phyloP scores from a whole-genome alignment of 2,888 invertebrate genomes.

The Gastrophysa polygoni region DNA sequence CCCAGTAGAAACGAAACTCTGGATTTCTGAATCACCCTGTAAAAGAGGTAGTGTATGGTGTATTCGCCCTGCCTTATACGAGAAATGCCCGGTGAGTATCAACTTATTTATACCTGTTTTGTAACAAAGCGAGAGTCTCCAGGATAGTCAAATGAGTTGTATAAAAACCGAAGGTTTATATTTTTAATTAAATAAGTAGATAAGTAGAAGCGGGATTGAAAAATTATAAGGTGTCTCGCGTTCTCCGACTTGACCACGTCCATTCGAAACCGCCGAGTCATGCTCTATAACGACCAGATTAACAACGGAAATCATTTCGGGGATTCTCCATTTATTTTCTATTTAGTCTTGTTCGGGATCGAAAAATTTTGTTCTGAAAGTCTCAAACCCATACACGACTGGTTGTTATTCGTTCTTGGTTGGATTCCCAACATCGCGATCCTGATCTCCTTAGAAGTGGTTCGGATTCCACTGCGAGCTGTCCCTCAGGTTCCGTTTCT shows the following conservation, averaged over 20 bases:
- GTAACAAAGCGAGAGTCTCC: background rate
- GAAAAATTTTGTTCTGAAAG: background rate
- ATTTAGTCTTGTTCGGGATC: background rate
- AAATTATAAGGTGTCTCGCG: conserved; percentile 42
- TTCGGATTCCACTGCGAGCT: too few species aligned
- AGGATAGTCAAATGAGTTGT: conserved; percentile 30
- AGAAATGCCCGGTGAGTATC: too few species aligned
- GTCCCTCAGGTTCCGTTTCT: too few species aligned
- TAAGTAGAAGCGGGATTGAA: conserved; percentile 39
- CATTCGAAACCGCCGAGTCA: conserved; percentile 42
- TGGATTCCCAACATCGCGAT: too few species aligned
- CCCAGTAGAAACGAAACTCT: too few species aligned
- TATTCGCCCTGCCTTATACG: too few species aligned
- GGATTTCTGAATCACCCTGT: too few species aligned
- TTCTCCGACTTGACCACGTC: conserved; percentile 11
- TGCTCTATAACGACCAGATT: conserved; percentile 45
- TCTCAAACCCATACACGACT: too few species aligned
- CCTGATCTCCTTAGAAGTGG: too few species aligned
- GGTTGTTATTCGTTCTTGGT: too few species aligned
- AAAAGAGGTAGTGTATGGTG: too few species aligned
- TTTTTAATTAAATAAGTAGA: conserved; percentile 43
- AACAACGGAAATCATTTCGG: conserved; percentile 28
- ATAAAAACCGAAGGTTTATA: conserved; percentile 37
- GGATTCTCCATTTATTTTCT: conserved; percentile 17
- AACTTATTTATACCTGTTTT: conserved; percentile 5